Evolutionary conservation across 2,888 invertebrate species (phyloP).

Genomic region (Acrobasis consociella): DNA sequence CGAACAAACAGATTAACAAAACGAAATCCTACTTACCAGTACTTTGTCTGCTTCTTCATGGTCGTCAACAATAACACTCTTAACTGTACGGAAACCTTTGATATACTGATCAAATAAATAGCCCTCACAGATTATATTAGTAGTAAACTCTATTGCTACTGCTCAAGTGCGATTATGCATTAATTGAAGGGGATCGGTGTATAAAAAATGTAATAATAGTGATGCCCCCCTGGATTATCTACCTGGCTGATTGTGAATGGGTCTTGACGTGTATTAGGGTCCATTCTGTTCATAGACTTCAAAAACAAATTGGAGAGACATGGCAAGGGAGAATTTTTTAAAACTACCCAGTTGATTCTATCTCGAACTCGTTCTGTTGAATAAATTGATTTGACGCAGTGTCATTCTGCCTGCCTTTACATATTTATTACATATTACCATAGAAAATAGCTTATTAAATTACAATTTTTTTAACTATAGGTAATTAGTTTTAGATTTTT

Average conservation of each 20-base stretch:
- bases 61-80: slow-evolving; percentile 25
- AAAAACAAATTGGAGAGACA: background rate
- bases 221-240: slow-evolving; percentile 70
- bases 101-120: slow-evolving; percentile 46
- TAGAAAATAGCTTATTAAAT: too few relatives aligned
- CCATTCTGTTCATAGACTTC: slow-evolving; percentile 12
- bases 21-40: slow-evolving; percentile 10
- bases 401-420: too few relatives aligned
- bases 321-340: background rate
- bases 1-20: slow-evolving; percentile 8
- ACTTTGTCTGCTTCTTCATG: background rate
- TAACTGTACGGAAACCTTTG: slow-evolving; percentile 50
- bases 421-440: too few relatives aligned
- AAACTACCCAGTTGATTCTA: too few relatives aligned
- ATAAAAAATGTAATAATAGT: slow-evolving; percentile 53
- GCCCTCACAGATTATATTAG: slow-evolving; percentile 58
- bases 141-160: slow-evolving; percentile 31
- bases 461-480: too few relatives aligned
- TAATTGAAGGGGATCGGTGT: slow-evolving; percentile 30
- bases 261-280: slow-evolving; percentile 30
- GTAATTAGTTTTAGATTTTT: too few relatives aligned
- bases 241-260: slow-evolving; percentile 70
- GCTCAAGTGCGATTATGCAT: slow-evolving; percentile 20
- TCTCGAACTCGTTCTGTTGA: too few relatives aligned
- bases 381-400: too few relatives aligned